Base-by-base conservation (phyloP, 2,797 vertebrate species). In the Peromyscus nudipes region DNA sequence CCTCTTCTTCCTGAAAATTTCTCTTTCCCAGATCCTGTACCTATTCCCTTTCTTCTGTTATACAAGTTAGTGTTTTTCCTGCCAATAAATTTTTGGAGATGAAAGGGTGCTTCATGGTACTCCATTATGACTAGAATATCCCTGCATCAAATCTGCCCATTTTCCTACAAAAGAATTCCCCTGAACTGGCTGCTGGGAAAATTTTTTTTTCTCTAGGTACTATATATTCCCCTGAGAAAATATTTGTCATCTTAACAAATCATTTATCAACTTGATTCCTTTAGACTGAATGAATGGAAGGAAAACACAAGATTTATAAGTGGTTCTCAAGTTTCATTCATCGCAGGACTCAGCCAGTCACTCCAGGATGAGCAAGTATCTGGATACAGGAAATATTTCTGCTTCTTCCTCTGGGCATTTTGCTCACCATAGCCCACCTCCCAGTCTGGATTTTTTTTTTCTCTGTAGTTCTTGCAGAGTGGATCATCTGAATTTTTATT, bases 201-300 rank as follows among this genome's bases (percentile, higher is more conserved):
- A 21, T 25, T 62, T 62, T 85, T 62, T 85, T 88, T 88, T 85
- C 13, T 92, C 76, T 40, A 52, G 60, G 60, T 73, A 81, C 87
- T 82, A 14, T 71, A 77, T 91, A 84, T 80, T 93, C 65, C 29
- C 29, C 60, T 81, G 52, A 85, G 43, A 94, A 96, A 84, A 76
- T 89, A 85, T 93, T 94, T 95, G 88, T 85, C 34, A 86, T 73
- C 11, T 87, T 94, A 76, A 92, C 79, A 95, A 95, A 95, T 88
- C 82, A 91, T 73, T 94, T 95, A 62, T 80, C 71, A 91, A 75
- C 19, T 80, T 65, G 92, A n/a, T 92, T 29, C 75, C 52, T 92
- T 92, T 75, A 87, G 46, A 46, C 27, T 93, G 80, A 82, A 82
- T 57, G 84, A 92, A 77, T 64, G 43, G 60, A 89, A 82, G 55